Evolutionary conservation across 1,140 invertebrate genomes (phyloP).

Genomic region (Aricia agestis): DNA sequence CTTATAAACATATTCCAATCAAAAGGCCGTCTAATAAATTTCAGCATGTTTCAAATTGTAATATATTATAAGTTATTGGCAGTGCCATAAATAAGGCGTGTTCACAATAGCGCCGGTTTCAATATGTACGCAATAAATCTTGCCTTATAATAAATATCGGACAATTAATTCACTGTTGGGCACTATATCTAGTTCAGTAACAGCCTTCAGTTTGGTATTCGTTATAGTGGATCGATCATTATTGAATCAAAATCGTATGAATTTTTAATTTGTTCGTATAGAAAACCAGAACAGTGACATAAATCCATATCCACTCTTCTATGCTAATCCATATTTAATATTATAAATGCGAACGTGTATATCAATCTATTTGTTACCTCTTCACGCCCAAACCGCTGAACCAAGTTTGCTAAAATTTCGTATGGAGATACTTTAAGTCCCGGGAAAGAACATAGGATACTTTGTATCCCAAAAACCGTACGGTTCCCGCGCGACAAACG

Average conservation of each 20-base stretch:
- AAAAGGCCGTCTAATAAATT: slow-evolving; percentile 1
- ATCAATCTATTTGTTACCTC: no score
- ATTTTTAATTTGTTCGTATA: neutral
- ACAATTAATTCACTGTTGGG: neutral
- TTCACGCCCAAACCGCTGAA: no score
- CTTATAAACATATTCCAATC: neutral
- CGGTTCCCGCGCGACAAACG: no score
- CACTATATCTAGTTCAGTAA: slow-evolving; percentile 1
- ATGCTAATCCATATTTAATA: no score
- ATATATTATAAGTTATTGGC: slow-evolving; percentile 13
- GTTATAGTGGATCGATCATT: neutral
- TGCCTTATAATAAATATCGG: neutral
- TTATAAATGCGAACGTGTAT: no score
- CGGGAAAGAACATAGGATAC: no score
- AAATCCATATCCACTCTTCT: no score
- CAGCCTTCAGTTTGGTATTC: neutral
- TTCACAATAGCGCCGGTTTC: slow-evolving; percentile 4
- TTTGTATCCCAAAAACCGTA: no score
- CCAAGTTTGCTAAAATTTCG: no score
- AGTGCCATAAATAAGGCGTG: slow-evolving; percentile 13
- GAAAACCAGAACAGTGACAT: no score
- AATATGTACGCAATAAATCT: slow-evolving; percentile 8
- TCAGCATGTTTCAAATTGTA: neutral
- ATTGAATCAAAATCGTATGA: neutral
- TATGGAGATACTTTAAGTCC: no score